Conservation (phyloP, 2,888 invertebrate species). For the Bombylius discolor region DNA sequence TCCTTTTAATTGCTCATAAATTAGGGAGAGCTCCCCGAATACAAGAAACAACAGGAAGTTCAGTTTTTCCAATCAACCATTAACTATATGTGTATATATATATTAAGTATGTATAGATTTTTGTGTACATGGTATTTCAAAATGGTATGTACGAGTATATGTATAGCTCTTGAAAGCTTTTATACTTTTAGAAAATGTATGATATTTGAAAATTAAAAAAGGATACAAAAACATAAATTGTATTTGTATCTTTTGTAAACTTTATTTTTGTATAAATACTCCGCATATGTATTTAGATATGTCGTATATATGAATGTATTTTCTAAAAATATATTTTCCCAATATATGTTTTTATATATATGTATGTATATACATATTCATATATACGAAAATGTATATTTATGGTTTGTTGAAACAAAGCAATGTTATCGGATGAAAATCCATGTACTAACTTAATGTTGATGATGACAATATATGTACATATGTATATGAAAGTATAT, state of each 20-base stretch:
- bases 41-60: slow-evolving; percentile 6
- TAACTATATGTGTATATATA: slow-evolving; percentile 1
- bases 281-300: no score
- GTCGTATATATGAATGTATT: no score
- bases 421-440: slow-evolving; percentile 5
- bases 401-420: slow-evolving; percentile 14
- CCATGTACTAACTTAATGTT: neutral
- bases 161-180: no score
- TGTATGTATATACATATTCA: slow-evolving; percentile 6
- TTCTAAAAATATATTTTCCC: no score
- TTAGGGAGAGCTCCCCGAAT: slow-evolving; percentile 2
- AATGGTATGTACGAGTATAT: no score
- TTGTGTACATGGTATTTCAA: no score
- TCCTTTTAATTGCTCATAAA: slow-evolving; percentile 16
- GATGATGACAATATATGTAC: slow-evolving; percentile 1
- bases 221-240: no score
- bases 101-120: neutral
- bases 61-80: slow-evolving; percentile 14
- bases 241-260: no score
- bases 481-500: neutral
- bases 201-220: no score
- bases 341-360: no score
- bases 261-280: no score
- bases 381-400: slow-evolving; percentile 12
- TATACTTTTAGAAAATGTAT: no score